These are phyloP conservation scores for Perithous albicinctus DNA, from an alignment of 2,888 invertebrate species.

Conservation along the genomic window DNA sequence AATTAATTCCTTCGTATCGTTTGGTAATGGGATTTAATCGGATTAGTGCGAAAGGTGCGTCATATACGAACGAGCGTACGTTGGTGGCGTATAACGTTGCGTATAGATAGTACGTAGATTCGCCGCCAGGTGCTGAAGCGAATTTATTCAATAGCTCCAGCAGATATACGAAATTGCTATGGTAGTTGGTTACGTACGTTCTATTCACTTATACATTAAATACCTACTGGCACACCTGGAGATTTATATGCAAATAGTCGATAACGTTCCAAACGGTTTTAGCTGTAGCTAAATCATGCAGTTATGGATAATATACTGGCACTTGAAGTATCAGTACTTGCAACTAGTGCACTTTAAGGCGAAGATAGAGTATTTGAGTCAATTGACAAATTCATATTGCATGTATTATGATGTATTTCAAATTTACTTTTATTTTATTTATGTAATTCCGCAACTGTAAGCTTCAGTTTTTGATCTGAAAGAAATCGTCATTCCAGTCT, in stretches of 20 bases:
- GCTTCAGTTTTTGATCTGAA: too few relatives aligned
- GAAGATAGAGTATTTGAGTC: neutral
- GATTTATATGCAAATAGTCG: conserved; percentile 10
- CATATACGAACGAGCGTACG: conserved; percentile 59
- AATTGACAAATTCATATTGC: neutral
- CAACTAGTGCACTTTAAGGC: neutral
- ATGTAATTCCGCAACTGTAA: too few relatives aligned
- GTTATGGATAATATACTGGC: neutral
- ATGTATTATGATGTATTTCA: neutral
- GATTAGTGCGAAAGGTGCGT: conserved; percentile 74
- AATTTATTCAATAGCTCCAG: conserved; percentile 74
- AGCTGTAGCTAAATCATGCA: neutral
- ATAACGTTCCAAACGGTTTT: conserved; percentile 12
- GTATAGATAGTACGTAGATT: conserved; percentile 54
- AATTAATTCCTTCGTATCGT: conserved; percentile 74
- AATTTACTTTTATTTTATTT: too few relatives aligned
- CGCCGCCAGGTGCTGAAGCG: conserved; percentile 66
- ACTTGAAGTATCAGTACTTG: neutral
- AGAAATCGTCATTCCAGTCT: too few relatives aligned
- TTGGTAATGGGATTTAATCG: conserved; percentile 76
- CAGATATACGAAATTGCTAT: conserved; percentile 35
- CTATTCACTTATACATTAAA: conserved; percentile 15
- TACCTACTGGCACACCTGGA: neutral
- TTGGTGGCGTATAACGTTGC: conserved; percentile 22
- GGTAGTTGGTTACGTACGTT: conserved; percentile 53